Conservation (phyloP, 2,888 invertebrate species). For the Hyalella azteca region DNA sequence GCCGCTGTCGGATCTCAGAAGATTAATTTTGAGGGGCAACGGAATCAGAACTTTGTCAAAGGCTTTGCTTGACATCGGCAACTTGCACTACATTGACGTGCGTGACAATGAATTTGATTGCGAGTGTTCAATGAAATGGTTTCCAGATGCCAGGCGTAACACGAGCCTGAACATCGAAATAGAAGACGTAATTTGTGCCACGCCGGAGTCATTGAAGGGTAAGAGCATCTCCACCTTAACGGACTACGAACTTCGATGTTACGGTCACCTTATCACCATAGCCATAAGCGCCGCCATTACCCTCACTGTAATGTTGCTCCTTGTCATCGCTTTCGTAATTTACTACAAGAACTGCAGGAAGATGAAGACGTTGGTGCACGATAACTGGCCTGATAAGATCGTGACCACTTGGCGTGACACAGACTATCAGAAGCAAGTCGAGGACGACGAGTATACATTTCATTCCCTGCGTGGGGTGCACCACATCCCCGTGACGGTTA, state of each 20-base stretch:
- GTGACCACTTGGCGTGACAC: slow-evolving; percentile 56
- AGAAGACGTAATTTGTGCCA: slow-evolving; percentile 50
- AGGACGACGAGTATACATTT: slow-evolving; percentile 56
- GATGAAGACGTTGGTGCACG: slow-evolving; percentile 56
- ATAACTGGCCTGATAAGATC: slow-evolving; percentile 57
- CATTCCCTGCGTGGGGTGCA: slow-evolving; percentile 52
- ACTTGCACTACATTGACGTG: slow-evolving; percentile 49
- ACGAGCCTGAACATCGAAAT: slow-evolving; percentile 48
- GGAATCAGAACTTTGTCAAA: slow-evolving; percentile 47
- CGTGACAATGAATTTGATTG: slow-evolving; percentile 54
- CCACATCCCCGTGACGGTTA: slow-evolving; percentile 54
- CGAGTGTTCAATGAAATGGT: slow-evolving; percentile 54
- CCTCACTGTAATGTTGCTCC: slow-evolving; percentile 46
- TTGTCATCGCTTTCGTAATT: slow-evolving; percentile 45
- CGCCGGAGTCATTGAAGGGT: slow-evolving; percentile 48
- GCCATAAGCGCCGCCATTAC: slow-evolving; percentile 50
- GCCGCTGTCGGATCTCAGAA: slow-evolving; percentile 45
- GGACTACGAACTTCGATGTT: slow-evolving; percentile 55
- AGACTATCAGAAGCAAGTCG: slow-evolving; percentile 54
- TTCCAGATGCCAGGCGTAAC: slow-evolving; percentile 50
- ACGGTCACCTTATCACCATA: slow-evolving; percentile 50
- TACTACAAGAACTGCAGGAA: slow-evolving; percentile 57
- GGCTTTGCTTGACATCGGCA: slow-evolving; percentile 43
- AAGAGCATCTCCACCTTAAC: slow-evolving; percentile 46
- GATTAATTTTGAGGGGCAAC: slow-evolving; percentile 49